Conservation (phyloP, 2,113 vertebrate genomes). For the Corythoichthys haematopterus region DNA sequence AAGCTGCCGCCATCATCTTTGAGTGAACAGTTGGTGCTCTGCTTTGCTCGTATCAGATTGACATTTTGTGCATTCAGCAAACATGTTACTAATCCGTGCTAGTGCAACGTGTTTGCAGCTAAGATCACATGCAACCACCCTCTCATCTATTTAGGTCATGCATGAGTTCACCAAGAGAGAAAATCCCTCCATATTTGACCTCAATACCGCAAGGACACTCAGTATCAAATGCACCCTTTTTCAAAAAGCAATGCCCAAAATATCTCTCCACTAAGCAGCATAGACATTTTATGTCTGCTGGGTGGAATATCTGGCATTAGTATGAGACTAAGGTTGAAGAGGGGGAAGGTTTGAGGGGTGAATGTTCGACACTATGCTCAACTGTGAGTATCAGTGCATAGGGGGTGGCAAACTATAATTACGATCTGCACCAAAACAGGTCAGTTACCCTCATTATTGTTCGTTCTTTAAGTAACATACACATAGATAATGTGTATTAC, state of each 20-base stretch:
- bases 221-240: not conserved
- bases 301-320: slow-evolving; percentile 17
- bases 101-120: not conserved
- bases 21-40: not conserved
- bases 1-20: not conserved
- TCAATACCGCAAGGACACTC: slow-evolving; percentile 3
- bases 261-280: no score
- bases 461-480: slow-evolving; percentile 3
- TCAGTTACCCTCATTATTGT: slow-evolving; percentile 36
- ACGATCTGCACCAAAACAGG: slow-evolving; percentile 46
- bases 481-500: not conserved
- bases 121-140: slow-evolving; percentile 4
- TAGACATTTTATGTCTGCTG: not conserved
- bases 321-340: slow-evolving; percentile 27
- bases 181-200: slow-evolving; percentile 11
- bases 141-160: slow-evolving; percentile 7
- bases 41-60: not conserved
- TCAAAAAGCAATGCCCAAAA: not conserved
- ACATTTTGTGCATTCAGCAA: not conserved
- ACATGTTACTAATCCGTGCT: slow-evolving; percentile 3
- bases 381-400: slow-evolving; percentile 42
- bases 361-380: slow-evolving; percentile 38
- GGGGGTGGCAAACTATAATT: slow-evolving; percentile 49
- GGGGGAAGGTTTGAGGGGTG: slow-evolving; percentile 30
- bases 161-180: slow-evolving; percentile 9